Conservation (phyloP, 2,113 vertebrate species). For the Rhinichthys klamathensis region DNA sequence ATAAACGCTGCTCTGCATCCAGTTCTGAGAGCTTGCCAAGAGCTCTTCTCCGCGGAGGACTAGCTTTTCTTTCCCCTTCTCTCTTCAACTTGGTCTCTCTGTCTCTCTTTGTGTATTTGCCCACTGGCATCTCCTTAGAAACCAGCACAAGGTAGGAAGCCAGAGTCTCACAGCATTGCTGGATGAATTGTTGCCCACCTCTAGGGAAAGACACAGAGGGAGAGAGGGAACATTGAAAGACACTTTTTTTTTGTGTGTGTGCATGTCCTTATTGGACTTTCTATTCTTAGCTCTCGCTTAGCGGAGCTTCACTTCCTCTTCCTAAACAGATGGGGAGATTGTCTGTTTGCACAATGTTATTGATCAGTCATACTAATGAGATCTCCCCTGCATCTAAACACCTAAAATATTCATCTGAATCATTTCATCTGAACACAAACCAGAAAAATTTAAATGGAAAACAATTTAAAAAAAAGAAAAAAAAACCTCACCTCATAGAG, state of each 20-base stretch:
- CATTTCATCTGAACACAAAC: not conserved
- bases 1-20: constrained; percentile 48
- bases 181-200: constrained; percentile 34
- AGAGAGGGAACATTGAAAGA: not conserved
- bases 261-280: constrained; percentile 28
- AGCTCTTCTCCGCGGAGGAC: constrained; percentile 49
- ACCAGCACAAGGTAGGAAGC: constrained; percentile 49
- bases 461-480: no score
- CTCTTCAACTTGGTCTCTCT: constrained; percentile 20
- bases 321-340: constrained; percentile 36
- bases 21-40: constrained; percentile 51
- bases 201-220: constrained; percentile 24
- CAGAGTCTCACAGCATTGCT: constrained; percentile 44
- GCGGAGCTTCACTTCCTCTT: constrained; percentile 21
- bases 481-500: no score
- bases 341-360: constrained; percentile 25
- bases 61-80: constrained; percentile 22
- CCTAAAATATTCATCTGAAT: not conserved
- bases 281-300: constrained; percentile 24
- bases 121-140: constrained; percentile 59
- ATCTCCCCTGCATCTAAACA: constrained; percentile 22
- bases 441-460: no score
- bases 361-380: constrained; percentile 30
- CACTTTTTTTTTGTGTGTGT: not conserved
- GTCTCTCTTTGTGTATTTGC: constrained; percentile 37